Base-by-base conservation (phyloP, 2,888 invertebrate species). In the Tetrapedia diversipes region DNA sequence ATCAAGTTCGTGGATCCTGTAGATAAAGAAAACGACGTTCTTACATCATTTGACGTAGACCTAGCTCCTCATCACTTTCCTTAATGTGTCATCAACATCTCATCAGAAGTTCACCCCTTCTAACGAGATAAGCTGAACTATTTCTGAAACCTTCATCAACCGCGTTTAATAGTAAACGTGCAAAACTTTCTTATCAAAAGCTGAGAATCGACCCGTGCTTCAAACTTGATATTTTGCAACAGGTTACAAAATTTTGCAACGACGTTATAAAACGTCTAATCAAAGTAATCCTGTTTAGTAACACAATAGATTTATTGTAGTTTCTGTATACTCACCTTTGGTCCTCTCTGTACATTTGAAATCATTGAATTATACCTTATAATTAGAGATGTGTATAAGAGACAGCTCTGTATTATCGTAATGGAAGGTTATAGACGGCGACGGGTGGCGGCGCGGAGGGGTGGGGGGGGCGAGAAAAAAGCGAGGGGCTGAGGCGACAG, bases 361-460 rank as follows among this genome's bases (percentile, higher is more conserved):
- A n/a, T n/a, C n/a, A n/a, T n/a, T n/a, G n/a, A n/a, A n/a, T n/a
- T n/a, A n/a, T n/a, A n/a, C n/a, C n/a, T n/a, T n/a, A n/a, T n/a
- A n/a, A n/a, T n/a, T n/a, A n/a, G n/a, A n/a, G n/a, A n/a, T n/a
- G n/a, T n/a, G n/a, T n/a, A n/a, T n/a, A n/a, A n/a, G n/a, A n/a
- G 61, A 66, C 72, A 67, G 72, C 67, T 41, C 57, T 34, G 79
- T 79, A 73, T 78, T 79, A 79, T 73, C 69, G 73, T 73, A 73
- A 79, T 79, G 73, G 79, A 79, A 41, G 79, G 49, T 61, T 59
- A 79, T 61, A 56, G 68, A 66, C 34, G 41, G 45, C 45, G 41
- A 57, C 51, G 37, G 43, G 43, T 32, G 64, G 34, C 19, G 27
- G 34, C 41, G 56, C 67, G n/a, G 43, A 39, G 39, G n/a, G 43